Conservation (phyloP, 2,113 vertebrate genomes). For the Lophotis ruficrista region DNA sequence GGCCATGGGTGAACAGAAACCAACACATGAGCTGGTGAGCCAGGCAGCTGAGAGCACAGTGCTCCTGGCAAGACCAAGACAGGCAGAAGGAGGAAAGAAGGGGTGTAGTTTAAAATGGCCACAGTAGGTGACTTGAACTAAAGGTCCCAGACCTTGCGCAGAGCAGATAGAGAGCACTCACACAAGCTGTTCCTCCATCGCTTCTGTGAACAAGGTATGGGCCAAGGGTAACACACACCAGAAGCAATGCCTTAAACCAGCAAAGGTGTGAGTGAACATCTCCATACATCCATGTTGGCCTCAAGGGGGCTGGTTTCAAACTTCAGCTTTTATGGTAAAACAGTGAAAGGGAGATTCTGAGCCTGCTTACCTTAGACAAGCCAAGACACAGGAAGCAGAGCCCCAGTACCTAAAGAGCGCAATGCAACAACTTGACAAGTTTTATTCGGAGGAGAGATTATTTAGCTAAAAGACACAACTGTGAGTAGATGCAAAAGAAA, state of each 20-base stretch:
- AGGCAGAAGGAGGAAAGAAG: neutral
- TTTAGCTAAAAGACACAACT: neutral
- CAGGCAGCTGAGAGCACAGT: neutral
- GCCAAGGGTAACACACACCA: neutral
- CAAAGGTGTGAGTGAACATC: neutral
- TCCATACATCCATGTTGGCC: neutral
- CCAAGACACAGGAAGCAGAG: neutral
- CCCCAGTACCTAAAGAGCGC: accelerated
- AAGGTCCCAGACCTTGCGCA: neutral
- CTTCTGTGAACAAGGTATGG: neutral
- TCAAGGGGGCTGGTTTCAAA: neutral
- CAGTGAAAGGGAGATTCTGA: neutral
- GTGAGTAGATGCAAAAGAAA: neutral
- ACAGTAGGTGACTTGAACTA: neutral
- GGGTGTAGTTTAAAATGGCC: neutral
- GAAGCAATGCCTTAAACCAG: neutral
- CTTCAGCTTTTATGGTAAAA: neutral
- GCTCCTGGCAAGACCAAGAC: neutral
- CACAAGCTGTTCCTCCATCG: neutral
- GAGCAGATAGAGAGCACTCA: neutral
- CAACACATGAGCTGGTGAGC: neutral
- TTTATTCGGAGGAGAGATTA: neutral
- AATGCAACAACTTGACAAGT: neutral
- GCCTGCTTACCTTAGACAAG: neutral
- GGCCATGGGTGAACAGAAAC: neutral